Evolutionary conservation across 2,888 invertebrate species (phyloP), one percentile per base, ranked within the genome.

Genomic region (Micoletzkya japonica): DNA sequence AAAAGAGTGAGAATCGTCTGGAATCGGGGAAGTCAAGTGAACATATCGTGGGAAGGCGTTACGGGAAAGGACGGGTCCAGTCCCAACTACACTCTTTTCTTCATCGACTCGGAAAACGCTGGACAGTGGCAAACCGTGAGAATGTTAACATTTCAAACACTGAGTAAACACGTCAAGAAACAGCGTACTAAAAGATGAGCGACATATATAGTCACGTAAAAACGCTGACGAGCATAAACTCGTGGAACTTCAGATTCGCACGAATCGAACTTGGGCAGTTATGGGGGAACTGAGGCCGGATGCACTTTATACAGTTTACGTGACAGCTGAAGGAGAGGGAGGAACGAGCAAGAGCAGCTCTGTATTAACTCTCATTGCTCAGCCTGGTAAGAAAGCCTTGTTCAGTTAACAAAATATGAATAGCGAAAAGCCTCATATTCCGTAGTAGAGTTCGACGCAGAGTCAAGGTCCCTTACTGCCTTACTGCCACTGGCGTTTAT

Each of bases 11-110:
- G 66, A 28, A 74, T 79, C n/a, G 70, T 68, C 1, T 78, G 77
- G 79, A 79, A 79, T 59, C 68, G 73, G 4, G 79, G 79, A 49
- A 72, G 72, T 20, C 56, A 69, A 32, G 76, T 78, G n/a, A 79
- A 79, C 36, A 68, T 79, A 10, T 73, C 79, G 0, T 79, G 79
- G 79, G 67, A 77, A 39, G 67, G 14, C n/a, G 66, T 68, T 20
- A 60, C 6, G 14, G 20, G 10, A 4, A 63, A 50, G 7, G 36
- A 58, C 7, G 72, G 74, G n/a, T 34, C 32, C 14, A 49, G 57
- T 1, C 67, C 73, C 44, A 70, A 72, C n/a, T 79, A 79, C 66
- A 73, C 75, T 28, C 56, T 78, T 6, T 76, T 72, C 56, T 79
- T 75, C 44, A 37, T 76, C 39, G 75, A 78, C 49, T 70, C 77